Conservation (phyloP, 1,140 invertebrate genomes). For the Hestina assimilis region DNA sequence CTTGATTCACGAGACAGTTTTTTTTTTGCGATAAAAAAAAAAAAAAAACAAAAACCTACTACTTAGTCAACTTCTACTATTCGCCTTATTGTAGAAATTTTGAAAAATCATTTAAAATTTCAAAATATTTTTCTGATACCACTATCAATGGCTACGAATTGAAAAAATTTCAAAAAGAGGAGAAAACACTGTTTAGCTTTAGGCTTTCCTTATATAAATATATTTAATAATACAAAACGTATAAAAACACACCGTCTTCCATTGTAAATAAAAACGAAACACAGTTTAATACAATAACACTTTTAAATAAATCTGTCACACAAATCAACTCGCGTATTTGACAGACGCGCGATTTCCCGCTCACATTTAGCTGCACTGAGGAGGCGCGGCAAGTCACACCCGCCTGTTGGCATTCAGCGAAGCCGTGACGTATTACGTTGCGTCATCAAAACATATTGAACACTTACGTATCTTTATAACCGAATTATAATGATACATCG, state of each 20-base stretch:
- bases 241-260: too few relatives aligned
- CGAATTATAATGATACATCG: constrained; percentile 1
- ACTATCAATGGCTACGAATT: neutral
- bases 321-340: neutral
- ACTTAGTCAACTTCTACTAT: too few relatives aligned
- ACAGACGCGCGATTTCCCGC: constrained; percentile 30
- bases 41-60: too few relatives aligned
- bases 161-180: neutral
- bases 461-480: constrained; percentile 21
- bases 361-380: constrained; percentile 40
- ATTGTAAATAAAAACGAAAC: too few relatives aligned
- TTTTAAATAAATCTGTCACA: neutral
- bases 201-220: too few relatives aligned
- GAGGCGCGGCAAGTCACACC: constrained; percentile 54
- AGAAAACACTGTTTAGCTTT: too few relatives aligned
- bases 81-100: too few relatives aligned
- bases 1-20: too few relatives aligned
- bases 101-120: too few relatives aligned
- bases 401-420: constrained; percentile 36
- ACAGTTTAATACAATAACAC: neutral
- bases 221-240: too few relatives aligned
- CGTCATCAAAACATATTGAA: constrained; percentile 27
- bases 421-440: constrained; percentile 29
- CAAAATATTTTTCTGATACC: neutral
- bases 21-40: too few relatives aligned